Conservation (phyloP, 2,888 invertebrate species). For the Epistrophe eligans region DNA sequence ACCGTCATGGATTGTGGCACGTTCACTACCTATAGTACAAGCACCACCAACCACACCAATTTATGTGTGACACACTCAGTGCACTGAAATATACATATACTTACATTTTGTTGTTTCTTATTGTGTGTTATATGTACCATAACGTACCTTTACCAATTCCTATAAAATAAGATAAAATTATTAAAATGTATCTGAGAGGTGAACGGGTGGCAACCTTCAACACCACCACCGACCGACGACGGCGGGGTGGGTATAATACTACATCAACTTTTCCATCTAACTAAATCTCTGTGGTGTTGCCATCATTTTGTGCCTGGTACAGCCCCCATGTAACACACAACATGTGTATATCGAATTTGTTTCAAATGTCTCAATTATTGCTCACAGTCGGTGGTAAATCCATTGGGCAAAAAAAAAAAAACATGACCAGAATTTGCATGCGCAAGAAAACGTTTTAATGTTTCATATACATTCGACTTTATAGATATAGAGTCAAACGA, state of each 20-base stretch:
- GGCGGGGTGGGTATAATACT: neutral
- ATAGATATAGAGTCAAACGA: slow-evolving; percentile 40
- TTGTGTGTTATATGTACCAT: neutral
- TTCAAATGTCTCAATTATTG: slow-evolving; percentile 65
- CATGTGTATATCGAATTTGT: slow-evolving; percentile 46
- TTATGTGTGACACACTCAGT: slow-evolving; percentile 48
- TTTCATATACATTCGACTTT: slow-evolving; percentile 44
- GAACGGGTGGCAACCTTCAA: slow-evolving; percentile 70
- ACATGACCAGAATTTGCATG: slow-evolving; percentile 48
- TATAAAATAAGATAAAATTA: slow-evolving; percentile 57
- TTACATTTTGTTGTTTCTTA: neutral
- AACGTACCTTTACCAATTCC: slow-evolving; percentile 12
- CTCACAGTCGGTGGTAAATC: slow-evolving; percentile 13
- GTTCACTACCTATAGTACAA: slow-evolving; percentile 18
- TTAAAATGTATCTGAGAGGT: slow-evolving; percentile 58
- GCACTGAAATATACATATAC: neutral
- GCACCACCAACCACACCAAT: slow-evolving; percentile 17
- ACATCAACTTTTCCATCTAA: slow-evolving; percentile 6
- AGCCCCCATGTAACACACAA: slow-evolving; percentile 25
- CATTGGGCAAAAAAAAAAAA: slow-evolving; percentile 24
- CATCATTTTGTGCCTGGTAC: slow-evolving; percentile 12
- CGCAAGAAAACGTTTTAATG: slow-evolving; percentile 28
- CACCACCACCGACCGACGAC: neutral
- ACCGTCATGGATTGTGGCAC: slow-evolving; percentile 48
- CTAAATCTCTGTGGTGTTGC: slow-evolving; percentile 4